Base-by-base conservation (phyloP, 1,140 invertebrate species). In the Drosophila miranda region DNA sequence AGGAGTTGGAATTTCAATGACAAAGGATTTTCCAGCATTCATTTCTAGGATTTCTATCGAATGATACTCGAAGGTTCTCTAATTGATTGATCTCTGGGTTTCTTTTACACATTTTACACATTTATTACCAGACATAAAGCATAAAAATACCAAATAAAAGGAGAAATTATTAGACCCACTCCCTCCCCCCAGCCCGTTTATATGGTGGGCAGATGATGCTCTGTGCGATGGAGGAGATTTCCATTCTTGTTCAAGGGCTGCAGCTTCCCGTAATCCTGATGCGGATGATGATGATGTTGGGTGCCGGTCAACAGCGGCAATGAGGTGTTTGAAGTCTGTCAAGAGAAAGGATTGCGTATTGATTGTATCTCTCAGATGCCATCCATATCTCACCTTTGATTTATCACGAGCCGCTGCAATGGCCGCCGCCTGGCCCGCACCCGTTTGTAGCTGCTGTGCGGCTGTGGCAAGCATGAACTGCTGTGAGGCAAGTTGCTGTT, bases 201-300 rank as follows among this genome's bases (percentile, higher is more conserved):
- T 51, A 90, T 90, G 43, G 89, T 90, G 58, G 89, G 89, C 77
- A 90, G 77, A 63, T 90, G 89, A 70, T 90, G 89, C 67, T 90
- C 89, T 44, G 87, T 90, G 66, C 89, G 83, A 72, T 90, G 87
- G 14, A 89, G 62, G 50, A 90, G 69, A 7, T 76, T 75, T 19
- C 67, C 64, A 62, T 90, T 90, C 62, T 90, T 90, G 51, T 90
- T 90, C 44, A 89, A 46, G n/a, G 89, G 87, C 55, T 89, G 88
- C 48, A 89, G 66, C 55, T 90, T 90, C 41, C 62, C 77, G 45
- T 80, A 88, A 19, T 90, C 89, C 73, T 89, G 88, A 71, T 89
- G 84, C 34, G 79, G 63, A 48, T 90, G 88, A 51, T 90, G 88
- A 63, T 84, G 76, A 70, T 90, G 88, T 54, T 90, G 87, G n/a